Evolutionary conservation across 2,113 vertebrate species (phyloP).

Genomic region (Larimichthys crocea): DNA sequence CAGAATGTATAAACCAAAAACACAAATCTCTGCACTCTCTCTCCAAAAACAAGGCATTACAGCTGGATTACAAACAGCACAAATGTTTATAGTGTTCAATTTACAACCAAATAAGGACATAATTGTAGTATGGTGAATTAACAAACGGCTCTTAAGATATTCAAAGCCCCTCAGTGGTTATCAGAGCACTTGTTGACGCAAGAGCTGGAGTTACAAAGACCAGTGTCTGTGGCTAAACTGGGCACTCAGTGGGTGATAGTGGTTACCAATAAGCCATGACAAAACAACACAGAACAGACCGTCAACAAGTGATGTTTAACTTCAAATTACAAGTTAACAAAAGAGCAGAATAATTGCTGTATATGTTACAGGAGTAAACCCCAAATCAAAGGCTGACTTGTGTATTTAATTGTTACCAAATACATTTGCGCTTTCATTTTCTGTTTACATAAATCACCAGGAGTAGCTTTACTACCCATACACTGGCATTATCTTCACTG

Average conservation of each 20-base stretch:
- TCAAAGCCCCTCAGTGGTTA: constrained; percentile 55
- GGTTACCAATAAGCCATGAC: constrained; percentile 36
- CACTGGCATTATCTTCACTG: constrained; percentile 19
- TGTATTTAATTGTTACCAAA: constrained; percentile 58
- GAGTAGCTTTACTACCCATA: constrained; percentile 29
- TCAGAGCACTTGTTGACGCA: constrained; percentile 62
- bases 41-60: constrained; percentile 25
- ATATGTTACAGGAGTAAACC: constrained; percentile 52
- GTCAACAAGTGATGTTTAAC: constrained; percentile 70
- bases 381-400: constrained; percentile 53
- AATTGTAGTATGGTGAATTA: constrained; percentile 19
- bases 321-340: constrained; percentile 65
- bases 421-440: constrained; percentile 56
- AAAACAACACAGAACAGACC: constrained; percentile 58
- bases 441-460: constrained; percentile 62
- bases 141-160: constrained; percentile 54
- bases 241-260: constrained; percentile 52
- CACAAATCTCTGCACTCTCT: constrained; percentile 28
- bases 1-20: constrained; percentile 29
- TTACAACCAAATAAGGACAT: constrained; percentile 37
- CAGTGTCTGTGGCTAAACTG: constrained; percentile 61
- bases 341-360: constrained; percentile 62
- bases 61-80: constrained; percentile 22
- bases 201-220: constrained; percentile 52
- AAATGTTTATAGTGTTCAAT: constrained; percentile 34